Base-by-base conservation (phyloP, 2,797 vertebrate species). In the Novumbra hubbsi region DNA sequence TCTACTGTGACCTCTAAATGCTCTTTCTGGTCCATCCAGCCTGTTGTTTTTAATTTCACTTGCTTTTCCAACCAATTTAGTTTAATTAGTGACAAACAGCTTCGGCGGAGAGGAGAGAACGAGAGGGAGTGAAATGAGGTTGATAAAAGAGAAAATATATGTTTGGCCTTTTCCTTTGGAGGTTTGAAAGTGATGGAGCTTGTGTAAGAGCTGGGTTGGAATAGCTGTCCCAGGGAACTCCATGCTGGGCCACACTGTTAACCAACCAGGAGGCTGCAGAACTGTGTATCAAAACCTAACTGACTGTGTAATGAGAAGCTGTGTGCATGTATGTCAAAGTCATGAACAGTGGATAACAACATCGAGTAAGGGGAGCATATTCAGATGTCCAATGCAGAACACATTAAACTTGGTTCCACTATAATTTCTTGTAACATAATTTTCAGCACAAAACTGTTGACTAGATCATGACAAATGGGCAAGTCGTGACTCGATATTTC, bases 221-320 rank as follows among this genome's bases (percentile, higher is more conserved):
- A 86, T 85, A 81, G 83, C 83, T 82, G 74, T 86, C 86, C 85
- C 79, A 41, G 79, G 88, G 88, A 83, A 85, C 83, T 86, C 86
- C 83, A 24, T 86, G 86, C 81, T 82, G 71, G 77, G 78, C 68
- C 68, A 70, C 49, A 55, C 69, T 21, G 15, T 17, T 28, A 1
- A 8, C 69, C 19, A 78, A 82, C 84, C 81, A 83, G 82, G 83
- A 91, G 85, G 84, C 78, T 86, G 84, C 83, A 80, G 81, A 78
- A 84, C 80, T 72, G 85, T 78, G 87, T 83, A 81, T 81, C 73
- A 84, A 82, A 81, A 83, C 21, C 79, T 77, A 8, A 19, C 81
- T 67, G 65, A 68, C 80, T 75, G 78, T 76, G 84, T 57, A 57
- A 57, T 78, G 81, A 83, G 89, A 83, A 86, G 73, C 85, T 72